Conservation (phyloP, 2,888 invertebrate genomes). For the Coremacera marginata region DNA sequence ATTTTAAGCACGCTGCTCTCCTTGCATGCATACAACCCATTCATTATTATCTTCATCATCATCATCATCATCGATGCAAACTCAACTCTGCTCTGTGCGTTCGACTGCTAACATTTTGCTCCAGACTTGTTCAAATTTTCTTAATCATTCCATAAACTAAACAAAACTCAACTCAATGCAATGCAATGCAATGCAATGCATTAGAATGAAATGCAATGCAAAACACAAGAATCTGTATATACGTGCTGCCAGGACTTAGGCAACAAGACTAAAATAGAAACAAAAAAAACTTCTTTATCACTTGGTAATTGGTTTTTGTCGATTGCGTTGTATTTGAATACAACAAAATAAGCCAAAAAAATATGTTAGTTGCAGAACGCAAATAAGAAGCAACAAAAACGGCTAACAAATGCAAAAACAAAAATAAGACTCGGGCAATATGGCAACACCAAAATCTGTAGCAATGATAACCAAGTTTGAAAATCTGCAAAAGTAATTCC, state of each 20-base stretch:
- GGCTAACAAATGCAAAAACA: not conserved
- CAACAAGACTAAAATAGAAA: not conserved
- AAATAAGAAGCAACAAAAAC: not conserved
- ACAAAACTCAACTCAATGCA: not conserved
- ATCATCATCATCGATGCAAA: too few relatives aligned
- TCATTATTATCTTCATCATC: too few relatives aligned
- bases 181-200: not conserved
- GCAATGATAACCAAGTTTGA: conserved; percentile 14
- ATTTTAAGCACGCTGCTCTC: too few relatives aligned
- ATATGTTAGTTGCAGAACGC: not conserved
- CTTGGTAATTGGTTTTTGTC: conserved; percentile 50
- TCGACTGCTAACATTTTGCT: too few relatives aligned
- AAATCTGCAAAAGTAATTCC: not conserved
- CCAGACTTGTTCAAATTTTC: not conserved
- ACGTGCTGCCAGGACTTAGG: not conserved
- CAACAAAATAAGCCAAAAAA: not conserved
- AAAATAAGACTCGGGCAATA: not conserved
- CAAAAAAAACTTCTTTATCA: conserved; percentile 44
- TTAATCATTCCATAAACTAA: not conserved
- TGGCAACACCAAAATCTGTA: not conserved
- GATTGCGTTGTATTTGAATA: conserved; percentile 31
- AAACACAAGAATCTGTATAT: not conserved
- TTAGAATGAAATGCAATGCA: not conserved
- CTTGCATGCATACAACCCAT: too few relatives aligned
- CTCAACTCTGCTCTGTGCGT: too few relatives aligned